Evolutionary conservation across 2,888 invertebrate genomes (phyloP), one percentile per base, ranked within the genome.

Genomic region (Notodonta dromedarius): DNA sequence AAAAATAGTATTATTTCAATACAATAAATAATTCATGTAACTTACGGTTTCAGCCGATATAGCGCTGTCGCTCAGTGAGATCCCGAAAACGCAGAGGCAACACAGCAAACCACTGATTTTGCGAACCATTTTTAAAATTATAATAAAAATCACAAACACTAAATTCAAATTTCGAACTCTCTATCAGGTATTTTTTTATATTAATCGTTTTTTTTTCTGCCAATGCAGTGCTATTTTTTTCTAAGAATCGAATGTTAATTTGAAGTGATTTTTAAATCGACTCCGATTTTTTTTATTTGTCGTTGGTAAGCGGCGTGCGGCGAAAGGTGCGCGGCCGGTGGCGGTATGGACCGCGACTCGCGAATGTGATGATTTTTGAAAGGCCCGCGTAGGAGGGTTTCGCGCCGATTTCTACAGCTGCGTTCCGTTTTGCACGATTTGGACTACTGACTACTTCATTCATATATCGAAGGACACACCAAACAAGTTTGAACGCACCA

Each of bases 321-420:
- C 90, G 90, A 89, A 90, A 90, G 89, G 90, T 85, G 82, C 85
- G 83, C 90, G 82, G 80, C 79, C 82, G 83, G 79, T 82, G 83
- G 83, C 86, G 75, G 80, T 89, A 80, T 90, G 87, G 82, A 81
- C 81, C 84, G 77, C 77, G 75, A 82, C 78, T 81, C 77, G 84
- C 80, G 83, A 86, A 85, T 88, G 91, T 87, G 80, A 76, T 75
- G 83, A 88, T 87, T 90, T 92, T 93, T 92, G 93, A 93, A 93
- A 92, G 93, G 91, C 92, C 90, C 93, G 93, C 92, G 92, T 93
- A 92, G 93, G 92, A 87, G 92, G 93, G 93, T 84, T 91, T 90
- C 87, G 85, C 91, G 91, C 90, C 83, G 78, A 86, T 88, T 88
- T 86, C 83, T 77, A 78, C 69, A 44, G 8, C 69, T 67, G 66